A percentile compares a stretch with the other conserved stretches of the same genome.
Evolutionary conservation across 2,113 vertebrate species (phyloP).

Genomic region (Anguilla rostrata): DNA sequence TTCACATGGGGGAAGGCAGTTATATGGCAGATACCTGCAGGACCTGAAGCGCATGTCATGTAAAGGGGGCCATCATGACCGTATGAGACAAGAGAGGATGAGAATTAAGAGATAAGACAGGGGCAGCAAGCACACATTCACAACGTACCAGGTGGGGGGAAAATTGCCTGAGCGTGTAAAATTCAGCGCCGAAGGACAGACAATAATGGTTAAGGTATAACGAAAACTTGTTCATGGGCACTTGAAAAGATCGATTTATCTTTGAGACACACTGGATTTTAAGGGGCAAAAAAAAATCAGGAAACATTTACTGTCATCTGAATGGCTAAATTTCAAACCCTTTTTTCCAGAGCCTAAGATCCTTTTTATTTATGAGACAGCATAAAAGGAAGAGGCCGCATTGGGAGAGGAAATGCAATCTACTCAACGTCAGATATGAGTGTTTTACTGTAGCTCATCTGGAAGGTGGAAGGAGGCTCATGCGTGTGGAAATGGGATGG

Average conservation of each 20-base stretch:
- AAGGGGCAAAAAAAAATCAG: background rate
- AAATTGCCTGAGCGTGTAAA: slow-evolving; percentile 76
- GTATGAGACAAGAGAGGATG: background rate
- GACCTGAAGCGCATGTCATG: background rate
- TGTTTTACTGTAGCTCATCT: slow-evolving; percentile 65
- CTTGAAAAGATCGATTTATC: background rate
- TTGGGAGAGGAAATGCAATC: slow-evolving; percentile 20
- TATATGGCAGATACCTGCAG: background rate
- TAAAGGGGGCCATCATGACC: background rate
- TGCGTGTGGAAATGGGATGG: slow-evolving; percentile 68
- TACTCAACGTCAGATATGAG: slow-evolving; percentile 9
- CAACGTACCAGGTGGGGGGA: slow-evolving; percentile 60
- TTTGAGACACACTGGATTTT: background rate
- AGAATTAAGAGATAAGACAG: slow-evolving; percentile 4
- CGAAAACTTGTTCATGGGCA: background rate
- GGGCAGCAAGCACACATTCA: slow-evolving; percentile 45
- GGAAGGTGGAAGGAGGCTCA: slow-evolving; percentile 64
- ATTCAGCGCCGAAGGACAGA: slow-evolving; percentile 49
- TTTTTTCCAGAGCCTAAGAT: background rate
- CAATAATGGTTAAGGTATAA: slow-evolving; percentile 37
- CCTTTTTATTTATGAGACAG: slow-evolving; percentile 16
- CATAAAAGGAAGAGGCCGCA: slow-evolving; percentile 19
- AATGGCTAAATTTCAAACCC: background rate
- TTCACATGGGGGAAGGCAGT: slow-evolving; percentile 25
- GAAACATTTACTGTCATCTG: background rate